Conservation (phyloP, 2,888 invertebrate genomes). For the Punctoribates punctum region DNA sequence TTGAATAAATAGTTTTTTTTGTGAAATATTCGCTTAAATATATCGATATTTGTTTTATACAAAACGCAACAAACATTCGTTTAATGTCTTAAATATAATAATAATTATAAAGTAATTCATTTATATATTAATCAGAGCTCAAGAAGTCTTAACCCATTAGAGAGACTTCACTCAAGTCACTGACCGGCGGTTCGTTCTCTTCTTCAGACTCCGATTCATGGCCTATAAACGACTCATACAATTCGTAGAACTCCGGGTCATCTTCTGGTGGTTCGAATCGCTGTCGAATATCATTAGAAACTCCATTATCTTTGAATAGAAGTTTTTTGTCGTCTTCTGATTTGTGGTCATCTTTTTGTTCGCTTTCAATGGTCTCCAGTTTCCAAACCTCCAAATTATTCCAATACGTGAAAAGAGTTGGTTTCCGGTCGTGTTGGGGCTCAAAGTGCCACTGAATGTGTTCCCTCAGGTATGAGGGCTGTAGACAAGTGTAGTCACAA, state of each 20-base stretch:
- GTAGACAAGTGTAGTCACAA: slow-evolving; percentile 75
- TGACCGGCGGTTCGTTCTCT: slow-evolving; percentile 11
- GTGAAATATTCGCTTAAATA: slow-evolving; percentile 9
- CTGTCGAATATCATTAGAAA: background rate
- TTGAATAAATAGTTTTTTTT: background rate
- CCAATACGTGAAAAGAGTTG: slow-evolving; percentile 4
- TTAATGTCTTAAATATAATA: background rate
- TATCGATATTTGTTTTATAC: slow-evolving; percentile 9
- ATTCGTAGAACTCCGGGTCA: slow-evolving; percentile 24
- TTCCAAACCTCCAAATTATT: slow-evolving; percentile 13
- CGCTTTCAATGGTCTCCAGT: slow-evolving; percentile 1
- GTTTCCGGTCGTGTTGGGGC: slow-evolving; percentile 38
- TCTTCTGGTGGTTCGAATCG: slow-evolving; percentile 29
- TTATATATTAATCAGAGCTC: background rate
- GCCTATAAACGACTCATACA: background rate
- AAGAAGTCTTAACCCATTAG: background rate
- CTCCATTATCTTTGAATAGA: slow-evolving; percentile 15
- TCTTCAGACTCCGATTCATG: background rate
- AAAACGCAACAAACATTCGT: background rate
- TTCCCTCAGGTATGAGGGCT: slow-evolving; percentile 69
- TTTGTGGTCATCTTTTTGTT: background rate
- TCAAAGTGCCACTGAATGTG: slow-evolving; percentile 73
- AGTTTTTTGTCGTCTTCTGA: background rate
- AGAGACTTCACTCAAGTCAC: background rate
- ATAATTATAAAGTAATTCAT: background rate